These are phyloP conservation scores for Triplophysa rosa DNA, from an alignment of 2,113 vertebrate species.

Conservation along the genomic window DNA sequence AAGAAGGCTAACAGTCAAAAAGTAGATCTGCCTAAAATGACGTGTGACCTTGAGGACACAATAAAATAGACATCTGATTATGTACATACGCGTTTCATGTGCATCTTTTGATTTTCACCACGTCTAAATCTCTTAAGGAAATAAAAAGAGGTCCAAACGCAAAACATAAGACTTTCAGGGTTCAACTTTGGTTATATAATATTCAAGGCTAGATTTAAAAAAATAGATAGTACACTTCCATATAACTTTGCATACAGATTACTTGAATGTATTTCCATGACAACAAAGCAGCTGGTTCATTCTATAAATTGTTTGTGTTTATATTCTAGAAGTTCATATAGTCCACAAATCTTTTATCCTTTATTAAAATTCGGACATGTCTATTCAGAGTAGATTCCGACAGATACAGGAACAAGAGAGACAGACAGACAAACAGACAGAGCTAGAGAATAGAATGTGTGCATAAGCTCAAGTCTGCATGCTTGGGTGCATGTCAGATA, in stretches of 20 bases:
- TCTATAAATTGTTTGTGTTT: slow-evolving; percentile 45
- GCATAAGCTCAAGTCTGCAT: slow-evolving; percentile 51
- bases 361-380: slow-evolving; percentile 28
- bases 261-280: slow-evolving; percentile 73
- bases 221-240: slow-evolving; percentile 79
- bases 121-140: slow-evolving; percentile 68
- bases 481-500: slow-evolving; percentile 62
- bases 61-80: slow-evolving; percentile 74
- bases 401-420: slow-evolving; percentile 26
- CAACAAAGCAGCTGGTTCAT: slow-evolving; percentile 76
- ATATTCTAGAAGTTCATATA: slow-evolving; percentile 35
- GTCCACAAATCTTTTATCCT: slow-evolving; percentile 19
- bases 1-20: slow-evolving; percentile 77
- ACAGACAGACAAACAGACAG: slow-evolving; percentile 9
- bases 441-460: slow-evolving; percentile 41
- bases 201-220: slow-evolving; percentile 81
- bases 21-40: slow-evolving; percentile 64
- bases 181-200: slow-evolving; percentile 82
- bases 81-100: slow-evolving; percentile 73
- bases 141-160: slow-evolving; percentile 44
- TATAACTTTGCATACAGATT: slow-evolving; percentile 80
- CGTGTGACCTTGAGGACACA: slow-evolving; percentile 70
- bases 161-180: slow-evolving; percentile 64
- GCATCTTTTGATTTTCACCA: slow-evolving; percentile 67
- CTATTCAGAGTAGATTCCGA: slow-evolving; percentile 43